Base-by-base conservation (phyloP, 2,888 invertebrate species). In the Dione juno region DNA sequence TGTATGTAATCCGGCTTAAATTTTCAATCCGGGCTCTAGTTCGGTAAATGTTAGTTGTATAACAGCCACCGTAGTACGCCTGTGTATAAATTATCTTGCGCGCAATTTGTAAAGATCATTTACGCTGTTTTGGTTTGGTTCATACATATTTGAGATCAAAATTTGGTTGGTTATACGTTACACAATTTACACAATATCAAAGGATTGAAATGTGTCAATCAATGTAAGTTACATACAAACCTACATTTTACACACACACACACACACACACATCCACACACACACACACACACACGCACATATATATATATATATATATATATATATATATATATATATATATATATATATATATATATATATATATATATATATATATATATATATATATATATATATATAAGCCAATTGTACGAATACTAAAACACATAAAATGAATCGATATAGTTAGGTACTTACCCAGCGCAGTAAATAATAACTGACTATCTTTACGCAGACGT, bases 1-100 rank as follows among this genome's bases (percentile, higher is more conserved):
- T 66, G 66, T 57, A 35, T 67, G 61, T 67, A 70, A 70, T 61
- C 70, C 67, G 70, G 67, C 67, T 70, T 70, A 67, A 67, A 66
- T 67, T 70, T 70, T 67, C 70, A 70, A 70, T 70, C 63, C 63
- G 9, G 40, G 41, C 68, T 63, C 63, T 21, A 63, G 70, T 57
- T 67, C 41, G 67, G 52, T 66, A 66, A 70, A 70, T 70, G 67
- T 70, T 70, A 70, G 63, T 63, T 57, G 54, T 41, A 67, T 70
- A 67, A 67, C 63, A 66, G 67, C 63, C 28, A 70, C 61, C 67
- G 67, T 67, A 70, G 61, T 63, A 67, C 70, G 63, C 50, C 54
- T 53, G 67, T 66, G 48, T 63, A 57, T 35, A 57, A 57, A 63
- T 70, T 66, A 57, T 67, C 59, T 66, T 70, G 66, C 59, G 53